Percentiles rank a stretch among this genome's conserved stretches.
Evolutionary conservation across 2,113 vertebrate genomes (phyloP).

Genomic region (Ornithorhynchus anatinus): DNA sequence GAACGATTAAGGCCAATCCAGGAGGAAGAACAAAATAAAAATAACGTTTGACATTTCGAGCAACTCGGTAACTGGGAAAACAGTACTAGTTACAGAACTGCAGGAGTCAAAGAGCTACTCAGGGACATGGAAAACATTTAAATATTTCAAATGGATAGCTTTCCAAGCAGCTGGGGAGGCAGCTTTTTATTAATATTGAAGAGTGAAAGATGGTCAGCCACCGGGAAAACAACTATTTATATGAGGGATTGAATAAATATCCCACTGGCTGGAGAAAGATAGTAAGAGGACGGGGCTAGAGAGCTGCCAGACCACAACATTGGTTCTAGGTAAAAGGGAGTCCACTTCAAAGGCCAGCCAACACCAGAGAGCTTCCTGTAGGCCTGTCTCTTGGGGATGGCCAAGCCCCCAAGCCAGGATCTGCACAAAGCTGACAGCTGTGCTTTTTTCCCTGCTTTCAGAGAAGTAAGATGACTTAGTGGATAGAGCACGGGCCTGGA

Average conservation of each 20-base stretch:
- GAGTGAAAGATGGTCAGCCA: background rate
- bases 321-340: background rate
- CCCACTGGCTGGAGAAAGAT: background rate
- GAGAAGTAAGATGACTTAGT: too few species aligned
- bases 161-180: background rate
- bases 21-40: background rate
- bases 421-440: slow-evolving; percentile 10
- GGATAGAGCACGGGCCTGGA: too few species aligned
- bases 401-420: too few species aligned
- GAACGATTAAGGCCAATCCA: background rate
- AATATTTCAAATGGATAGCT: slow-evolving; percentile 31
- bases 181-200: slow-evolving; percentile 43
- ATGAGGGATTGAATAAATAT: slow-evolving; percentile 10
- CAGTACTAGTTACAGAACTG: background rate
- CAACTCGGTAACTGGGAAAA: background rate
- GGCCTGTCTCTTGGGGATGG: background rate
- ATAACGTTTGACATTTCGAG: background rate
- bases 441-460: background rate
- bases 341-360: background rate
- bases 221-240: slow-evolving; percentile 40
- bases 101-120: background rate
- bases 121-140: slow-evolving; percentile 10
- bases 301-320: background rate
- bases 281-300: background rate
- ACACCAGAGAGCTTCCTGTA: background rate